Conservation (phyloP, 2,888 invertebrate genomes). For the Diarsia mendica region DNA sequence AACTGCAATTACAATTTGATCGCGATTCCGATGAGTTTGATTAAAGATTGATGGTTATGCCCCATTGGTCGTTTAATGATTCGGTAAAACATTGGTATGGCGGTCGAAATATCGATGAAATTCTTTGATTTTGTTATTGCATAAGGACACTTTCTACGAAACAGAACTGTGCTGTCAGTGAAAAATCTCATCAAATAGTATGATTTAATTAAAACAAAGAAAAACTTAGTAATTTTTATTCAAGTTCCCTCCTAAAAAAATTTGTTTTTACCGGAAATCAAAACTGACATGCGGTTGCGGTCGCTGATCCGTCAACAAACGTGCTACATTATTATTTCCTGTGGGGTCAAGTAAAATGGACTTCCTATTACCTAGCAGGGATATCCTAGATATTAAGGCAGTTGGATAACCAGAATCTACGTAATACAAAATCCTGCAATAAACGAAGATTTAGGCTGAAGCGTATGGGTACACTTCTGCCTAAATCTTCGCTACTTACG, state of each 20-base stretch:
- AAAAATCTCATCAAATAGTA: neutral
- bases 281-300: neutral
- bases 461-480: too few relatives aligned
- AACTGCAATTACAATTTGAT: conserved; percentile 34
- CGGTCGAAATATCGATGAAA: neutral
- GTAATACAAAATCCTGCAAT: too few relatives aligned
- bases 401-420: neutral
- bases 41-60: conserved; percentile 39
- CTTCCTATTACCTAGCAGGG: neutral
- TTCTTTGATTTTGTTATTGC: conserved; percentile 1
- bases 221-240: neutral
- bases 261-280: neutral
- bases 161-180: neutral
- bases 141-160: conserved; percentile 2
- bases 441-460: too few relatives aligned
- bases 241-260: neutral
- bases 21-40: conserved; percentile 48
- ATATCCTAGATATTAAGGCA: neutral
- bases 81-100: conserved; percentile 27
- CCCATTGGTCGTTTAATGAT: conserved; percentile 22
- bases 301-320: neutral
- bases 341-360: neutral
- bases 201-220: neutral
- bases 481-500: too few relatives aligned
- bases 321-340: neutral